These are phyloP conservation scores for Zootermopsis nevadensis DNA, from an alignment of 2,888 invertebrate genomes.

Conservation along the genomic window DNA sequence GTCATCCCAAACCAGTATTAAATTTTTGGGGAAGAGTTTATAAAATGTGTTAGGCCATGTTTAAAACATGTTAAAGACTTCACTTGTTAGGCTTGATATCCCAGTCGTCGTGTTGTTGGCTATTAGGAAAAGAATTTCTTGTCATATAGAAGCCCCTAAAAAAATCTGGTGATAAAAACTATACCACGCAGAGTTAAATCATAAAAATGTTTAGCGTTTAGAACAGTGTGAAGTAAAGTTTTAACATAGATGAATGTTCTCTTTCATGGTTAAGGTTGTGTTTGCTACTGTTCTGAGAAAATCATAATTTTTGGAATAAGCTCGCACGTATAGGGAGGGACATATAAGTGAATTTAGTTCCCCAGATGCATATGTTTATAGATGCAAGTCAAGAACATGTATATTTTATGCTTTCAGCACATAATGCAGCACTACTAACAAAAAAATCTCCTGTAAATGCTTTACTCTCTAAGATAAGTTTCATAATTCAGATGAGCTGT, in stretches of 20 bases:
- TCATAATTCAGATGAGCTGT: not conserved
- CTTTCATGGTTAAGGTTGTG: slow-evolving; percentile 22
- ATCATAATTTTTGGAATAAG: too few species aligned
- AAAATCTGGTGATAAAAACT: not conserved
- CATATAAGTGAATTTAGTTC: not conserved
- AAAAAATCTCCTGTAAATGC: not conserved
- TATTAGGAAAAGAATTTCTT: not conserved
- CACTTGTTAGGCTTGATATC: slow-evolving; percentile 18
- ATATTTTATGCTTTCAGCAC: slow-evolving; percentile 18
- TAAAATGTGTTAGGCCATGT: slow-evolving; percentile 43
- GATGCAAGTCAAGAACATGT: not conserved
- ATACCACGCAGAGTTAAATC: slow-evolving; percentile 6
- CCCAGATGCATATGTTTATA: not conserved
- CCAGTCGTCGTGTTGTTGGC: slow-evolving; percentile 22
- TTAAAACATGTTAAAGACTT: slow-evolving; percentile 22
- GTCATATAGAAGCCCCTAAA: not conserved
- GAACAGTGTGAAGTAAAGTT: slow-evolving; percentile 3
- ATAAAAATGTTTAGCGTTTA: slow-evolving; percentile 5
- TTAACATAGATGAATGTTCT: slow-evolving; percentile 14
- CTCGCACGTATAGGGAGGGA: not conserved
- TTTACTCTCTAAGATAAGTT: slow-evolving; percentile 7
- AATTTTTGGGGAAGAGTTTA: slow-evolving; percentile 47
- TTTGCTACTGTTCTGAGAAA: slow-evolving; percentile 7
- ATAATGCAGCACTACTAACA: slow-evolving; percentile 11
- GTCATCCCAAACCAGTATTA: slow-evolving; percentile 43